Evolutionary conservation across 2,888 invertebrate genomes (phyloP), one percentile per base, ranked within the genome.

Genomic region (Plagiodera versicolora): DNA sequence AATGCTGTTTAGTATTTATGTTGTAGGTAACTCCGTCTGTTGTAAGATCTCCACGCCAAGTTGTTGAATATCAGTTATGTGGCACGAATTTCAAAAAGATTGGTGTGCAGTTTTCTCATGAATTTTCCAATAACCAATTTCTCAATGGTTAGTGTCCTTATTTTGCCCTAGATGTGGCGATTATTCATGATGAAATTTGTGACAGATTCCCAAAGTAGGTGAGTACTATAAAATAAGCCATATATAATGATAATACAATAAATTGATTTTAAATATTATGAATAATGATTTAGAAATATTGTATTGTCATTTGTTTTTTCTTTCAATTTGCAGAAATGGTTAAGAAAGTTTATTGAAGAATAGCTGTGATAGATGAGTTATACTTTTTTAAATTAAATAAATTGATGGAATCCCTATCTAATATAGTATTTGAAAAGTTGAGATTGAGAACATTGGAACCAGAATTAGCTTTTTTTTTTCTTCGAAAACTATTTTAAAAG

Each of bases 61-160:
- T n/a, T n/a, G n/a, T n/a, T n/a, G n/a, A n/a, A n/a, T n/a, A n/a
- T n/a, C n/a, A 14, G 24, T 24, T 24, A 39, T 39, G 14, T 11
- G 2, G 11, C 14, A 39, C n/a, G 39, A 39, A 14, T 14, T 39
- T 14, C 39, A 14, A 3, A n/a, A n/a, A 39, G 14, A 4, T 10
- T 39, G 5, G 6, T 39, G 39, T 50, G 63, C 63, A 60, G 61
- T 64, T 66, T 60, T 14, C 61, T 54, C 57, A 52, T 56, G 62
- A 58, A 56, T 66, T 66, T 66, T 64, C 64, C 64, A 66, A 66
- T 63, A 64, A 64, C 61, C 63, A 59, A 55, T 60, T 61, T 60
- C 53, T 39, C 35, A 55, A 56, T 59, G 63, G 63, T 63, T 46
- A 58, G 49, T 58, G 56, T 49, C 60, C 55, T 65, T 56, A 52